A percentile compares a stretch with the other conserved stretches of the same genome.
Evolutionary conservation across 1,140 invertebrate genomes (phyloP).

Genomic region (Dicyema japonicum): DNA sequence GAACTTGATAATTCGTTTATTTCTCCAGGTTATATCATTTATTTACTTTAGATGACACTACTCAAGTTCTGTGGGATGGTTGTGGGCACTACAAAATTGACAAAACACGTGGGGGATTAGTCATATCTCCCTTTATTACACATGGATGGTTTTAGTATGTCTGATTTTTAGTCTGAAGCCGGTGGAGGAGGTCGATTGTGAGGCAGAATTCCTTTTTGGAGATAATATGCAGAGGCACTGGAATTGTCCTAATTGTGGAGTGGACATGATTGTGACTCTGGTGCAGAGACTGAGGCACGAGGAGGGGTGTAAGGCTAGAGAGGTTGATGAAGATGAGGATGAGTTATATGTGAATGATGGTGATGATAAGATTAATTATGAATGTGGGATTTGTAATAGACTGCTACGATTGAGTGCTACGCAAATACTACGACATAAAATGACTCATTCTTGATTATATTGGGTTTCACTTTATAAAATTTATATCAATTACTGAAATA

Average conservation of each 20-base stretch:
- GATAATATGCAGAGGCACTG: slow-evolving; percentile 18
- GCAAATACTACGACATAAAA: too few relatives aligned
- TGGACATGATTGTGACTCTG: slow-evolving; percentile 12
- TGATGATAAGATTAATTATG: too few relatives aligned
- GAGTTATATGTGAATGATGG: too few relatives aligned
- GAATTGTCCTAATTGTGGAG: slow-evolving; percentile 18
- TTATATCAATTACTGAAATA: too few relatives aligned
- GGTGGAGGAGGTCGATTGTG: background rate
- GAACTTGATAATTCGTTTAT: slow-evolving; percentile 1
- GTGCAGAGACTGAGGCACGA: slow-evolving; percentile 20
- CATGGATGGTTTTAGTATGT: slow-evolving; percentile 2
- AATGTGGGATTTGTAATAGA: too few relatives aligned
- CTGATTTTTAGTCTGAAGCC: background rate
- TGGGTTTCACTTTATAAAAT: too few relatives aligned
- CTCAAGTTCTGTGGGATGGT: too few relatives aligned
- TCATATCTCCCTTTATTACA: slow-evolving; percentile 3
- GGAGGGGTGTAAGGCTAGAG: slow-evolving; percentile 9
- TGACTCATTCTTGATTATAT: too few relatives aligned
- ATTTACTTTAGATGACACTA: too few relatives aligned
- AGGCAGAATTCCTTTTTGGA: slow-evolving; percentile 9
- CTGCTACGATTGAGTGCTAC: too few relatives aligned
- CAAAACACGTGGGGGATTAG: background rate
- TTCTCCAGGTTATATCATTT: too few relatives aligned
- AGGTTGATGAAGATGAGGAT: too few relatives aligned
- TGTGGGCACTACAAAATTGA: slow-evolving; percentile 2